These are phyloP conservation scores for Zophobas atratus DNA, from an alignment of 1,140 invertebrate species.

Conservation along the genomic window DNA sequence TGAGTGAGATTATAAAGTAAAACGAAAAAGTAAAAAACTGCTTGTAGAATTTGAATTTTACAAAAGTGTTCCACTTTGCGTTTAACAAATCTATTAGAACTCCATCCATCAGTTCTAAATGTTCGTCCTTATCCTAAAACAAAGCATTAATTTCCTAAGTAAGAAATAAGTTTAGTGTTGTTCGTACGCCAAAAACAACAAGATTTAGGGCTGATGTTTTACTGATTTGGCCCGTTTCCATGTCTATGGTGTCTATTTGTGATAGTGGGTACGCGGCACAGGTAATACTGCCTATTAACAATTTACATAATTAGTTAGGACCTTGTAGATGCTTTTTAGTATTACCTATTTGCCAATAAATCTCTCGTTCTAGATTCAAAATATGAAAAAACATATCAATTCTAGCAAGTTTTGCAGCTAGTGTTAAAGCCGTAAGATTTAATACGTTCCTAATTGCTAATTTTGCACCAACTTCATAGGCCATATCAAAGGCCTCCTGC, in stretches of 20 bases:
- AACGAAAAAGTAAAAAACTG: constrained; percentile 92
- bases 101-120: constrained; percentile 96
- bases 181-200: constrained; percentile 96
- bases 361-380: constrained; percentile 93
- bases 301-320: constrained; percentile 7
- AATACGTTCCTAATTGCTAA: constrained; percentile 89
- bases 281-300: constrained; percentile 84
- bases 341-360: constrained; percentile 94
- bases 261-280: constrained; percentile 97
- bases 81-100: constrained; percentile 94
- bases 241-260: constrained; percentile 96
- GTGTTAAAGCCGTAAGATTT: constrained; percentile 92
- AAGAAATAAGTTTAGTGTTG: background rate
- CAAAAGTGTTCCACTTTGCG: constrained; percentile 98
- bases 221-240: constrained; percentile 91
- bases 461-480: constrained; percentile 91
- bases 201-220: constrained; percentile 95
- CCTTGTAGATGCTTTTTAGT: constrained; percentile 46
- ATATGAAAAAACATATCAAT: constrained; percentile 98
- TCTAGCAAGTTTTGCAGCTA: constrained; percentile 93
- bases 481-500: constrained; percentile 94
- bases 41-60: constrained; percentile 94
- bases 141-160: constrained; percentile 48
- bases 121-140: constrained; percentile 91
- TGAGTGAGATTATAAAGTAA: constrained; percentile 90